phyloP scores from a whole-genome alignment of 1,140 invertebrate genomes.

The Orius insidiosus region DNA sequence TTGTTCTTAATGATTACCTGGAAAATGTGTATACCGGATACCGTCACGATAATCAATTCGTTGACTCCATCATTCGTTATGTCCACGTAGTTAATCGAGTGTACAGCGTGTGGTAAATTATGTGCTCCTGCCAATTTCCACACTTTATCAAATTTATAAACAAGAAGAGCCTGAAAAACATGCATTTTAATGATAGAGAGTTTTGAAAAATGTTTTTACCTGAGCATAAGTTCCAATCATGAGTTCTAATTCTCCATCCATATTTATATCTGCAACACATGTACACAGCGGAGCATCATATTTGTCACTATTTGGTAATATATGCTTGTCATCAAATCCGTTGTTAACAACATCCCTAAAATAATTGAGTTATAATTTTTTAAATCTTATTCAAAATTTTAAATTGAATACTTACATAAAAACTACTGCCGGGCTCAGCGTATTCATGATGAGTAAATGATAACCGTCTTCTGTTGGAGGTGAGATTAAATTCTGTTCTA shows the following conservation, averaged over 20 bases:
- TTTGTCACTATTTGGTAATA: slow-evolving; percentile 33
- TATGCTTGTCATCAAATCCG: slow-evolving; percentile 32
- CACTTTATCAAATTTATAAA: slow-evolving; percentile 32
- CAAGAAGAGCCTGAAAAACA: slow-evolving; percentile 34
- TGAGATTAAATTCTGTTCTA: no score
- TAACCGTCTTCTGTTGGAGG: no score
- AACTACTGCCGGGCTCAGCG: slow-evolving; percentile 35
- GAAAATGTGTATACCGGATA: slow-evolving; percentile 47
- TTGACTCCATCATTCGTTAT: slow-evolving; percentile 50
- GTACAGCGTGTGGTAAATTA: slow-evolving; percentile 40
- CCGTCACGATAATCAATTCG: slow-evolving; percentile 46
- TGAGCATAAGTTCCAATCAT: slow-evolving; percentile 50
- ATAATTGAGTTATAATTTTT: slow-evolving; percentile 13
- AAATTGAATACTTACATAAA: slow-evolving; percentile 32
- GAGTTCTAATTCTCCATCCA: slow-evolving; percentile 54
- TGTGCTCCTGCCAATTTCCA: slow-evolving; percentile 32
- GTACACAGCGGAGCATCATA: slow-evolving; percentile 39
- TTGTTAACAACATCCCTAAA: slow-evolving; percentile 38
- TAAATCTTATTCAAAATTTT: neutral
- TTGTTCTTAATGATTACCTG: no score
- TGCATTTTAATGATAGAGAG: neutral
- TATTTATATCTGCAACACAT: slow-evolving; percentile 48
- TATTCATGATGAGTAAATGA: slow-evolving; percentile 32
- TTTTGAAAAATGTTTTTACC: slow-evolving; percentile 22
- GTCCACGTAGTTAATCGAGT: slow-evolving; percentile 42